Evolutionary conservation across 2,888 invertebrate genomes (phyloP).

Genomic region (Lithosia quadra): DNA sequence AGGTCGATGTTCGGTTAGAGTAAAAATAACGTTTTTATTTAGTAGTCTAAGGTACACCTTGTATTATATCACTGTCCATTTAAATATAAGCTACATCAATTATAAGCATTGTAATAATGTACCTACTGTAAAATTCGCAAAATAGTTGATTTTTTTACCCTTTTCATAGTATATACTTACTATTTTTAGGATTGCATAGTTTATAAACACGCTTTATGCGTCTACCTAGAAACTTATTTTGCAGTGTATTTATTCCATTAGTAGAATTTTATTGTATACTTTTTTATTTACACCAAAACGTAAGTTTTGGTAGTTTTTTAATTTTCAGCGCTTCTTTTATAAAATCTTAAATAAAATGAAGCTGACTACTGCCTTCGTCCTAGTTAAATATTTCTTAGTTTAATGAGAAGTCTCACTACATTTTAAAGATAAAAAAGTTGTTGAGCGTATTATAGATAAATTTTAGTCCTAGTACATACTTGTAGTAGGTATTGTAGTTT

Average conservation of each 20-base stretch:
- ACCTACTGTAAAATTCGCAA: slow-evolving; percentile 37
- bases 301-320: background rate
- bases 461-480: slow-evolving; percentile 31
- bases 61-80: slow-evolving; percentile 80
- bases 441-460: slow-evolving; percentile 44
- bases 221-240: background rate
- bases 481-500: slow-evolving; percentile 50
- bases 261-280: slow-evolving; percentile 3
- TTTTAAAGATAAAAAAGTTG: slow-evolving; percentile 35
- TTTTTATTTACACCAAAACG: slow-evolving; percentile 3
- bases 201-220: background rate
- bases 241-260: background rate
- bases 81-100: slow-evolving; percentile 67
- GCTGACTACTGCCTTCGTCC: slow-evolving; percentile 40
- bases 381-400: slow-evolving; percentile 35
- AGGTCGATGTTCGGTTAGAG: slow-evolving; percentile 70
- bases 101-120: slow-evolving; percentile 42
- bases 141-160: slow-evolving; percentile 18
- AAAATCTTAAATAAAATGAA: slow-evolving; percentile 1
- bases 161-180: background rate
- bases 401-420: slow-evolving; percentile 26
- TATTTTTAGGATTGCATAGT: slow-evolving; percentile 2
- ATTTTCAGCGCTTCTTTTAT: background rate
- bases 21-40: slow-evolving; percentile 67
- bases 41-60: slow-evolving; percentile 70